phyloP scores from a whole-genome alignment of 1,140 invertebrate species.

The Hormaphis cornu region DNA sequence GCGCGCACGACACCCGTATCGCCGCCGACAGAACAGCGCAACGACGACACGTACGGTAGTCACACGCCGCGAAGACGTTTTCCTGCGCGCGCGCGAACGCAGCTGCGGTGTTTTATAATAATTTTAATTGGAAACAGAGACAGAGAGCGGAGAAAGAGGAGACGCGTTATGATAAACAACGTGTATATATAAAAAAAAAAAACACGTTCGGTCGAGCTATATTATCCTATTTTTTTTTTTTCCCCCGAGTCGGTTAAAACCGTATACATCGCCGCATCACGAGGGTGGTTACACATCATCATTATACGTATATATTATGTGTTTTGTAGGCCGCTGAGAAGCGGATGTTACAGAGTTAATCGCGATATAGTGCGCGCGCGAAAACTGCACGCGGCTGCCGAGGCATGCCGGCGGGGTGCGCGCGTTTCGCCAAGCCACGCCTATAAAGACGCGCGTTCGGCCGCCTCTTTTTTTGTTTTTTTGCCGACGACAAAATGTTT shows the following conservation, averaged over 20 bases:
- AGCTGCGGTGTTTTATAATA: background rate
- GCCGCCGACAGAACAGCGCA: too few species aligned
- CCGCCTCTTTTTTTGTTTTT: conserved; percentile 32
- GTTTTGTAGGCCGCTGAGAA: too few species aligned
- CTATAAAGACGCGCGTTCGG: conserved; percentile 13
- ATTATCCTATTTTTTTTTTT: too few species aligned
- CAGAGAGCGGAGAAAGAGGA: background rate
- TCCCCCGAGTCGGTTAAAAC: too few species aligned
- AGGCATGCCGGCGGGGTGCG: background rate
- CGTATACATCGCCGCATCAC: too few species aligned
- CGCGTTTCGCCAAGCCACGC: conserved; percentile 21
- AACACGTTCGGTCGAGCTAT: background rate
- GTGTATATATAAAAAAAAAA: background rate
- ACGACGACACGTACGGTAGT: background rate
- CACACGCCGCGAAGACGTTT: too few species aligned
- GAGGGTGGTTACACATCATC: too few species aligned
- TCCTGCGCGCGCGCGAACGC: background rate
- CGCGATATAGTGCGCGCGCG: background rate
- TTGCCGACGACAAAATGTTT: background rate
- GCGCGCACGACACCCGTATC: too few species aligned
- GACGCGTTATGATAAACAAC: too few species aligned
- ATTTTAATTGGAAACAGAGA: conserved; percentile 29
- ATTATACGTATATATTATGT: too few species aligned
- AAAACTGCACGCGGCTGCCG: background rate
- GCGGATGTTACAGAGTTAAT: background rate